Conservation (phyloP, 2,888 invertebrate genomes). For the Pantelozetes paolii region DNA sequence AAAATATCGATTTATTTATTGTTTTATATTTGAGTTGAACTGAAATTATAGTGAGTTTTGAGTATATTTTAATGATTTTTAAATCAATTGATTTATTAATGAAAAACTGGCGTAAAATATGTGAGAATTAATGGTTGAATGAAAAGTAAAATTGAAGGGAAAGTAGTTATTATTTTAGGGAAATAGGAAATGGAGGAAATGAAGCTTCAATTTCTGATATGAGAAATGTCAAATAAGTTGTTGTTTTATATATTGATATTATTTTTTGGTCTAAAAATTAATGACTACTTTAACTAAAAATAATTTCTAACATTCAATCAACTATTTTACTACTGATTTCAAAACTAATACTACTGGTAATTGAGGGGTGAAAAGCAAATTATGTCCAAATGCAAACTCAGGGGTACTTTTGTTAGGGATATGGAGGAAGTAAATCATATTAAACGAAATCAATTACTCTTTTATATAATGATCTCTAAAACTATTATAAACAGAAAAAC, state of each 20-base stretch:
- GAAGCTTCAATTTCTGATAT: constrained; percentile 18
- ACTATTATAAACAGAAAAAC: not conserved
- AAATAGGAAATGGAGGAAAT: constrained; percentile 35
- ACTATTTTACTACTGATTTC: not conserved
- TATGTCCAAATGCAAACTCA: constrained; percentile 38
- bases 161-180: not conserved
- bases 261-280: not conserved
- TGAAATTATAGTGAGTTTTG: not conserved
- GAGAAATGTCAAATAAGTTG: not conserved
- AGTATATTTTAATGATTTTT: not conserved
- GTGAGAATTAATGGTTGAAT: not conserved
- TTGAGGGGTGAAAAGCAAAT: constrained; percentile 24
- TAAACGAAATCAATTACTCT: too few relatives aligned
- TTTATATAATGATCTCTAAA: too few relatives aligned
- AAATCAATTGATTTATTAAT: not conserved
- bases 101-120: not conserved
- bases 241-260: not conserved
- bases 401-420: not conserved
- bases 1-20: not conserved
- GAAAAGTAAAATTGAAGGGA: not conserved
- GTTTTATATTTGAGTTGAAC: not conserved
- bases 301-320: constrained; percentile 5
- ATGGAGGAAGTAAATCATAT: not conserved
- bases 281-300: not conserved
- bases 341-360: not conserved